These are phyloP conservation scores for Pasiphila rectangulata DNA, from an alignment of 2,888 invertebrate species.

Conservation along the genomic window DNA sequence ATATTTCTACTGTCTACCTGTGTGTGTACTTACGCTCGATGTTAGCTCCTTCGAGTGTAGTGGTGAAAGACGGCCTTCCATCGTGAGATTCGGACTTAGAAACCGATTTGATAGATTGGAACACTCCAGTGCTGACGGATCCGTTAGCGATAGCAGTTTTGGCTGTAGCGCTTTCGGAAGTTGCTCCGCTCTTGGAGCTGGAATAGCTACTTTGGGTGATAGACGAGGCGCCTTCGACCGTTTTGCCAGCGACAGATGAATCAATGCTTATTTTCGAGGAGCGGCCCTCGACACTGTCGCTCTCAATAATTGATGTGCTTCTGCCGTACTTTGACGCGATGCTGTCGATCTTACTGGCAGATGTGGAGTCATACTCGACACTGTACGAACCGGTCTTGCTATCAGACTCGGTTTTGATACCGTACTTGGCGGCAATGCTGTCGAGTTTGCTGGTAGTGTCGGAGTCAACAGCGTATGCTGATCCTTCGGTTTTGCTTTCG, in stretches of 20 bases:
- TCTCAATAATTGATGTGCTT: slow-evolving; percentile 31
- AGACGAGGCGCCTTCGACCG: slow-evolving; percentile 50
- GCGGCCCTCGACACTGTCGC: slow-evolving; percentile 39
- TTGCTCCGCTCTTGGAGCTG: slow-evolving; percentile 53
- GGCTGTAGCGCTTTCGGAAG: slow-evolving; percentile 58
- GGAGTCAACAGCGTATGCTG: slow-evolving; percentile 41
- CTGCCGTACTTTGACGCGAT: slow-evolving; percentile 45
- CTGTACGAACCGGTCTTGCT: slow-evolving; percentile 49
- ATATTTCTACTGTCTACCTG: slow-evolving; percentile 32
- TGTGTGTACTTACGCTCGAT: slow-evolving; percentile 87
- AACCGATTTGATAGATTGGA: slow-evolving; percentile 45
- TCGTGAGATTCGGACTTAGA: slow-evolving; percentile 63
- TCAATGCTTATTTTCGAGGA: slow-evolving; percentile 47
- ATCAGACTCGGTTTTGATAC: slow-evolving; percentile 54
- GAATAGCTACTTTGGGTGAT: slow-evolving; percentile 55
- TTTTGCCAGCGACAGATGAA: slow-evolving; percentile 50
- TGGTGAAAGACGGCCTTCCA: slow-evolving; percentile 86
- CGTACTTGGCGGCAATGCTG: slow-evolving; percentile 60
- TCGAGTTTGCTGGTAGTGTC: slow-evolving; percentile 54
- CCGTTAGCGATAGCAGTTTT: slow-evolving; percentile 63
- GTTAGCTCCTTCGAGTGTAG: slow-evolving; percentile 87
- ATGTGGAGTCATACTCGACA: slow-evolving; percentile 31
- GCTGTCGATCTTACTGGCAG: slow-evolving; percentile 44
- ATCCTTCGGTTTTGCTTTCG: slow-evolving; percentile 41
- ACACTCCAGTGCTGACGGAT: slow-evolving; percentile 50